Evolutionary conservation across 2,888 invertebrate genomes (phyloP), one percentile per base, ranked within the genome.

Genomic region (Drosophila conformis): DNA sequence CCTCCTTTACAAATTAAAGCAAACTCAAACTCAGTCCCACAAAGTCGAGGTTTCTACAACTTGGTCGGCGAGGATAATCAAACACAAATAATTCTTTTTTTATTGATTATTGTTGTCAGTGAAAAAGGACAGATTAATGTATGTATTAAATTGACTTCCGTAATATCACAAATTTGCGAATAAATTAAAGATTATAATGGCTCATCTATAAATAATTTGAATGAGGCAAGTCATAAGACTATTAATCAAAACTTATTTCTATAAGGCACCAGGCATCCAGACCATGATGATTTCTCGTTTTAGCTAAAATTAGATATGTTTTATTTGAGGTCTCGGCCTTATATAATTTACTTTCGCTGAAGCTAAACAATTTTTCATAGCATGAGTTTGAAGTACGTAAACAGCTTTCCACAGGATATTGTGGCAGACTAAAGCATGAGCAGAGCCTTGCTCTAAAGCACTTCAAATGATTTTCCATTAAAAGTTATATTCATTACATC

Each of bases 71-170:
- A 10, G 1, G n/a, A 40, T 10, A 67, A 57, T 70, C 68, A 70
- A 61, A 46, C 11, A 27, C 38, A 21, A 60, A 54, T 7, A 42
- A 29, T 53, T 6, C 35, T 64, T 64, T 64, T 51, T 56, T 59
- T 58, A 69, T 69, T 62, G 59, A 59, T 59, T 59, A 59, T 21
- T 42, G 36, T 46, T 69, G 42, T 49, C 27, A 36, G 33, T 13
- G 49, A 27, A 42, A 69, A 59, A 59, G 63, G 38, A 46, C 54
- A 59, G 62, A 25, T 59, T 58, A 69, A 59, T 59, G 59, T 63
- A 63, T 71, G 42, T 21, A 21, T 21, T 62, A 58, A 68, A 35
- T 48, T 48, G 53, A 62, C 31, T 40, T 59, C 61, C 21, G 25
- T 40, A 38, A 46, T 56, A 38, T 49, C 71, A 15, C 54, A 59